Conservation (phyloP, 2,888 invertebrate genomes). For the Drosophila engyochracea region DNA sequence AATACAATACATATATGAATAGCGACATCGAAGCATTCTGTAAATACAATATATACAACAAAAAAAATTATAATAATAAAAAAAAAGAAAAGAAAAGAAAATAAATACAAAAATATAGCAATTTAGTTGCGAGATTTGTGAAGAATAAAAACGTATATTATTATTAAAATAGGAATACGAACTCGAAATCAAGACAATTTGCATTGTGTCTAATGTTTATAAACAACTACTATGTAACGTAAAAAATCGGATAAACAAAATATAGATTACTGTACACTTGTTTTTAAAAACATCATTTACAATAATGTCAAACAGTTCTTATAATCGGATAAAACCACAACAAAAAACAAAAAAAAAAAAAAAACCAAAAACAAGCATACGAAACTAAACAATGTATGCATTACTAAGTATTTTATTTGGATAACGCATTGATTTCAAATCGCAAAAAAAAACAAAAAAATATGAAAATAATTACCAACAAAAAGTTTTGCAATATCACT, state of each 20-base stretch:
- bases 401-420: conserved; percentile 61
- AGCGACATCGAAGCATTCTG: conserved; percentile 81
- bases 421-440: conserved; percentile 67
- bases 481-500: conserved; percentile 77
- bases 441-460: conserved; percentile 26
- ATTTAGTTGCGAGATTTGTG: conserved; percentile 45
- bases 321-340: conserved; percentile 19
- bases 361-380: conserved; percentile 21
- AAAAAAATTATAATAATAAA: conserved; percentile 24
- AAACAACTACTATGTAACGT: conserved; percentile 28
- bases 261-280: conserved; percentile 37
- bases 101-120: conserved; percentile 32
- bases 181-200: conserved; percentile 56
- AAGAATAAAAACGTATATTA: conserved; percentile 24
- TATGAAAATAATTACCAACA: conserved; percentile 14
- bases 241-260: conserved; percentile 19
- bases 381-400: conserved; percentile 35
- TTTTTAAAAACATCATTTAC: conserved; percentile 39
- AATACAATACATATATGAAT: conserved; percentile 53
- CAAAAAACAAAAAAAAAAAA: not conserved
- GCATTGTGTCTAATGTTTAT: conserved; percentile 49
- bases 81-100: conserved; percentile 24
- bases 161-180: conserved; percentile 38
- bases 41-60: conserved; percentile 65
- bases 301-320: conserved; percentile 37